Base-by-base conservation (phyloP, 2,888 invertebrate genomes). In the Phragmatobia fuliginosa region DNA sequence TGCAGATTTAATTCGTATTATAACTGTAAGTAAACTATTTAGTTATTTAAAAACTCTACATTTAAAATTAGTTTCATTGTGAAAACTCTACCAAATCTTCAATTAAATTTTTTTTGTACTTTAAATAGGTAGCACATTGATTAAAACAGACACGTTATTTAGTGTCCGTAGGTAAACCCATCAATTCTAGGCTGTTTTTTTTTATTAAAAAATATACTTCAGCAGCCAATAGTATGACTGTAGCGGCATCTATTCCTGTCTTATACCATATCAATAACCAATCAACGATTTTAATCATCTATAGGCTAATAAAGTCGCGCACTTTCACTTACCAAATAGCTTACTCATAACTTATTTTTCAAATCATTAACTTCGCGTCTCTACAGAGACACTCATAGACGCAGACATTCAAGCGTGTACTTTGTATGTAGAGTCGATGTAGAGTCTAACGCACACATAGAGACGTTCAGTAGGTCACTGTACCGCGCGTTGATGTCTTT, bases 401-500 rank as follows among this genome's bases (percentile, higher is more conserved):
- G 33, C 66, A 65, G 28, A 72, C 56, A 16, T n/a, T 4, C 1
- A 49, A 56, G 28, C 63, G 18, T 32, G 52, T 18, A 33, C 33
- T 18, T 25, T 21, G 60, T n/a, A 38, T 62, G 67, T 68, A 62
- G 58, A 66, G 66, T 52, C 45, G 28, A 38, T 62, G 67, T 68
- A 62, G 58, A 67, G 66, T 58, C 45, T 18, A 77, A 69, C 82
- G 68, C 78, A 80, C 79, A 80, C 73, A 70, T 28, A 68, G 66
- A 31, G 65, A 58, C 69, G 41, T 64, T 70, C 80, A 87, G 83
- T 88, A 80, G 89, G 88, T 88, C 85, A 88, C 78, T 87, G 82
- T 83, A 82, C 80, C 86, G 83, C 86, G 85, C 88, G 90, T 89
- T 87, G 84, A 90, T 87, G 87, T 90, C 87, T 89, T 90, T 88